Evolutionary conservation across 2,113 vertebrate species (phyloP), one percentile per base, ranked within the genome.

Genomic region (Caranx ignobilis): DNA sequence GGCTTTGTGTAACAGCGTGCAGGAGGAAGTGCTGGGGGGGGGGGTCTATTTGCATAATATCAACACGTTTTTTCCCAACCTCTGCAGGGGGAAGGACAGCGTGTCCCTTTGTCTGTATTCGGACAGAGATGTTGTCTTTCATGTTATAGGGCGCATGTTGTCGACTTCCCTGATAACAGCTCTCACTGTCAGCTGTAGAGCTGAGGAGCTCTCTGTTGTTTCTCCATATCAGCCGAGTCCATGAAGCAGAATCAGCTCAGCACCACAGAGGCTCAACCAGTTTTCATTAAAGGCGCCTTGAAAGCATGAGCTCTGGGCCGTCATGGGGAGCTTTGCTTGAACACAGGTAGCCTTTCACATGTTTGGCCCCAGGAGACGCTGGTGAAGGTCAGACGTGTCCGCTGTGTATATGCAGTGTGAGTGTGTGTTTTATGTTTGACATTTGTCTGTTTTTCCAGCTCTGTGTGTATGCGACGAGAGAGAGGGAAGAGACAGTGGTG

Each of bases 321-420:
- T 18, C 21, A 41, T 26, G 13, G 65, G 59, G 59, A 39, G 35
- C 26, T 72, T 4, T 35, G 62, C 48, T 54, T 9, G 65, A 61
- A 41, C 78, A 66, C 57, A 78, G 79, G 86, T 80, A 80, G 56
- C 62, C 72, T 61, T 50, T 89, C 71, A n/a, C 65, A 71, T 82
- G 81, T 81, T 67, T 43, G 63, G 79, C 82, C 77, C 61, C 67
- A 8, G 75, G 84, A 87, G 82, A 83, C 11, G 2, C 47, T 0
- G 71, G 7, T 79, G 83, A 85, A 91, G 85, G 89, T 91, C 87
- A 86, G 52, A 32, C 0, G 18, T 69, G 83, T 75, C 65, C 0
- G 48, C 66, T 34, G 69, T 68, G 77, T 73, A 37, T 80, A 60
- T 75, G 39, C 71, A 71, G 75, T 8, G 57, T 50, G 52, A 16